Percentiles rank a stretch among this genome's conserved stretches.
Evolutionary conservation across 2,888 invertebrate genomes (phyloP).

Genomic region (Agrilus cyanescens): DNA sequence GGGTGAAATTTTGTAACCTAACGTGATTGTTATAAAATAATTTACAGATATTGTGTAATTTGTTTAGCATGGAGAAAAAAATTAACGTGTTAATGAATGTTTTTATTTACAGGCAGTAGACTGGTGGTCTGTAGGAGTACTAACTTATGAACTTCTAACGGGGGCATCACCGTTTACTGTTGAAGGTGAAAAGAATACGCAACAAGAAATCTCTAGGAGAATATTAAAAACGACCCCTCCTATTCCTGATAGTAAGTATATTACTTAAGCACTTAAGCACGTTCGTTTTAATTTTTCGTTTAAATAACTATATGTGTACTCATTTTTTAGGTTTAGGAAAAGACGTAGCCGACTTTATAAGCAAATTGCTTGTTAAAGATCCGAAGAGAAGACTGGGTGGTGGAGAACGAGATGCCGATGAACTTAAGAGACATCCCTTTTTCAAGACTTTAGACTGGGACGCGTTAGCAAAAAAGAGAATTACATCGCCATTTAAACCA

Average conservation of each 20-base stretch:
- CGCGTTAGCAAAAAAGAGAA: conserved; percentile 61
- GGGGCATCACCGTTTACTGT: conserved; percentile 97
- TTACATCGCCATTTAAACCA: conserved; percentile 86
- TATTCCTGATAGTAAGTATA: conserved; percentile 59
- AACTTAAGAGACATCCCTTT: conserved; percentile 83
- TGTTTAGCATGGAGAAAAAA: too few species aligned
- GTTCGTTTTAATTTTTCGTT: not conserved
- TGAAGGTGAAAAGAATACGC: conserved; percentile 86
- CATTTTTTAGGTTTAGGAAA: conserved; percentile 48
- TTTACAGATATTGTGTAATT: too few species aligned
- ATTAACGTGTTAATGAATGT: too few species aligned
- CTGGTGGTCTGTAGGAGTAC: conserved; percentile 97
- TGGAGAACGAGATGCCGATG: conserved; percentile 71
- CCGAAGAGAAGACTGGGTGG: conserved; percentile 80
- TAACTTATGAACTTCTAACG: conserved; percentile 91
- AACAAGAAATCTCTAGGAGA: conserved; percentile 86
- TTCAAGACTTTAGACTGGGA: conserved; percentile 81
- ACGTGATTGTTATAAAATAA: too few species aligned
- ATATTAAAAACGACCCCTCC: conserved; percentile 84
- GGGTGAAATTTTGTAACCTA: too few species aligned
- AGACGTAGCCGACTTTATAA: conserved; percentile 65
- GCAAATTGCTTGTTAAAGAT: conserved; percentile 77
- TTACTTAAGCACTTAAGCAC: not conserved
- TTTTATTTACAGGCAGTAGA: conserved; percentile 71
- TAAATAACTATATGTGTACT: not conserved